A percentile compares a stretch with the other conserved stretches of the same genome.
Conservation (phyloP, 2,797 vertebrate species). For the Enteromius paludinosus region DNA sequence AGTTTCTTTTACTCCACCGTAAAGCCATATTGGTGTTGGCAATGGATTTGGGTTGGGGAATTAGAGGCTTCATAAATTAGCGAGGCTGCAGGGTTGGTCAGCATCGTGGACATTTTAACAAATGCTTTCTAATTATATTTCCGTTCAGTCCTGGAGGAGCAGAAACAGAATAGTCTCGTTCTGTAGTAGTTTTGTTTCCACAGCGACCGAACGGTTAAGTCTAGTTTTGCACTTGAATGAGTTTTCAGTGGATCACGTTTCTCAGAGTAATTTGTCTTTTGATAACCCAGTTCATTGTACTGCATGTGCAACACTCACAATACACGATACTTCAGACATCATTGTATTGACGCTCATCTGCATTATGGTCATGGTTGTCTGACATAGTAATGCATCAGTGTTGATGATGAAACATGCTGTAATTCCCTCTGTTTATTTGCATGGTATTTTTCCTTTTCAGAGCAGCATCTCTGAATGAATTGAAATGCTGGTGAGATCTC, state of each 20-base stretch:
- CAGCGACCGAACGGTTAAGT: not conserved
- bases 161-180: not conserved
- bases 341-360: slow-evolving; percentile 24
- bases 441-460: slow-evolving; percentile 25
- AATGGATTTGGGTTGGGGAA: slow-evolving; percentile 19
- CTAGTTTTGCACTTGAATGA: slow-evolving; percentile 14
- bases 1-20: not conserved
- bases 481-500: slow-evolving; percentile 41
- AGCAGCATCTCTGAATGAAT: slow-evolving; percentile 30
- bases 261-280: slow-evolving; percentile 13
- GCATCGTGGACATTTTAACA: slow-evolving; percentile 15
- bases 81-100: slow-evolving; percentile 17
- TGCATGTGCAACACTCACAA: not conserved
- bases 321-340: not conserved
- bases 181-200: slow-evolving; percentile 1
- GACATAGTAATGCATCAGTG: slow-evolving; percentile 36
- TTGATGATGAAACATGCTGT: slow-evolving; percentile 69
- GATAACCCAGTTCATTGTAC: not conserved
- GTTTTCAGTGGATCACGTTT: slow-evolving; percentile 4
- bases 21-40: slow-evolving; percentile 1
- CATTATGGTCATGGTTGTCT: slow-evolving; percentile 40
- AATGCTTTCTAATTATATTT: slow-evolving; percentile 34
- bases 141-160: slow-evolving; percentile 24
- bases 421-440: slow-evolving; percentile 58
- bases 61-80: slow-evolving; percentile 29